Base-by-base conservation (phyloP, 2,888 invertebrate species). In the Pteria penguin region DNA sequence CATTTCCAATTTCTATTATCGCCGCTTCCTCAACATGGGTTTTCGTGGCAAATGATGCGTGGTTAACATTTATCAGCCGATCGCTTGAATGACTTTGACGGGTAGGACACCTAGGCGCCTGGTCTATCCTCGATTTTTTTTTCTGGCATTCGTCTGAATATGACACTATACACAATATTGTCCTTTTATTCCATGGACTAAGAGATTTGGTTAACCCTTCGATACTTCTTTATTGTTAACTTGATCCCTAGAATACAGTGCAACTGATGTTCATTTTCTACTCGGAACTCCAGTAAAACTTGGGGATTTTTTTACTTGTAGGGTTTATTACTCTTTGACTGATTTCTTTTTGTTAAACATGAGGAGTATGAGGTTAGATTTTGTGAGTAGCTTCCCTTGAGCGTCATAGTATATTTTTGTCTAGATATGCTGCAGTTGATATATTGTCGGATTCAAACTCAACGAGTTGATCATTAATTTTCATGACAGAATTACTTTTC, bases 31-130 rank as follows among this genome's bases (percentile, higher is more conserved):
- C 31, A 31, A 32, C 62, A 18, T 67, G 52, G 5, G 58, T 29
- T 18, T n/a, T 60, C 27, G 54, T 26, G 27, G 52, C 24, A 18
- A 78, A 55, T n/a, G 52, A 11, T 18, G 75, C 61, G 29, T 66
- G 11, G 11, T 77, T 66, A 8, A 77, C 74, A 22, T 62, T 69
- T n/a, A 80, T 72, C 1, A 80, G 22, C 70, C 65, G 75, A 75
- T 78, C 3, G 29, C 52, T 29, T 72, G 75, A 3, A 72, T 70
- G n/a, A 65, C 73, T 33, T 72, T 26, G 11, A 60, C n/a, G n/a
- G n/a, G n/a, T n/a, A n/a, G n/a, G n/a, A n/a, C n/a, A n/a, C n/a
- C n/a, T n/a, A n/a, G n/a, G n/a, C n/a, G n/a, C n/a, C n/a, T n/a
- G n/a, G n/a, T n/a, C n/a, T n/a, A n/a, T n/a, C n/a, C n/a, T n/a